Base-by-base conservation (phyloP, 2,888 invertebrate genomes). In the Melanostoma scalare region DNA sequence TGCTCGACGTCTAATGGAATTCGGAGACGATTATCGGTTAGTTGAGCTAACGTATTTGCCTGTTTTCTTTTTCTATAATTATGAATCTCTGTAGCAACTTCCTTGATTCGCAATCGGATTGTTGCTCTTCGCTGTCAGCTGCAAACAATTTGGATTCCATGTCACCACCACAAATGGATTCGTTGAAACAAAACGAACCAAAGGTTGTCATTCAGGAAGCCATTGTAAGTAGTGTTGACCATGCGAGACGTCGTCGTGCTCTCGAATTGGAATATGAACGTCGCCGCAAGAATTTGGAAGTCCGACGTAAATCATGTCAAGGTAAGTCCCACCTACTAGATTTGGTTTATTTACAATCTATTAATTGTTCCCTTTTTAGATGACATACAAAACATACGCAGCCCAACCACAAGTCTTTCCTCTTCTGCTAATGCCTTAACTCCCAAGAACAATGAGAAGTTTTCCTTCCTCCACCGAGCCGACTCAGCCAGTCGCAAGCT, bases 21-120 rank as follows among this genome's bases (percentile, higher is more conserved):
- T 97, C 89, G 97, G 97, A 40, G 97, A 97, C 90, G 97, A 97
- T 91, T 97, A 97, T 92, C 93, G 97, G 91, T 89, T 79, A 87
- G 89, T 87, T 9, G 2, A 63, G 6, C 3, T 36, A 35, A 68
- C 36, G 4, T 40, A 68, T 61, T 71, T 6, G 2, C 8, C 31
- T 2, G 5, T 33, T 40, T 65, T 31, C 2, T 31, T 42, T 63
- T 56, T 65, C n/a, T 46, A 3, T 50, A 58, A 20, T 20, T 20
- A 20, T 20, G 0, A 20, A 20, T 20, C 20, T 52, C 78, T 85
- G 31, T 77, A 91, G 91, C 86, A 96, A 95, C 88, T 97, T 95
- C 92, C 93, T 97, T 63, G 97, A 97, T 92, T 97, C 97, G 85
- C 97, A 97, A 89, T 97, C 97, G 0, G 97, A 97, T 92, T 95